Evolutionary conservation across 2,113 vertebrate genomes (phyloP).

Genomic region (Tetraodon nigroviridis): DNA sequence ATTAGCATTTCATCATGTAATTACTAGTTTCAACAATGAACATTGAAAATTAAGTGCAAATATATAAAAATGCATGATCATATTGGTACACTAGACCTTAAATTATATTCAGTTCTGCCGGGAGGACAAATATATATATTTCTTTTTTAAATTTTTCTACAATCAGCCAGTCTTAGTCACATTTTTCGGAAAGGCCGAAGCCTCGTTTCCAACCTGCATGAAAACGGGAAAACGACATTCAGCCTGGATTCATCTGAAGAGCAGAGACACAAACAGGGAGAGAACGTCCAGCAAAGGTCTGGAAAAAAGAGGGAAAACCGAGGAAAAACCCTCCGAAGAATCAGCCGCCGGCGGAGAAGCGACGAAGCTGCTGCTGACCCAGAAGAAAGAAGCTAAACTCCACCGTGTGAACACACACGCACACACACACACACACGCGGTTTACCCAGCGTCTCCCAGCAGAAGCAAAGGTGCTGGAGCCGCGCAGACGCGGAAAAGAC

Average conservation of each 20-base stretch:
- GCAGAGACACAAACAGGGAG: conserved; percentile 32
- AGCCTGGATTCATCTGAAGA: conserved; percentile 36
- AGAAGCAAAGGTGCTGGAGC: no score
- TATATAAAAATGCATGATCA: conserved; percentile 45
- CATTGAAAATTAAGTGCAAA: conserved; percentile 57
- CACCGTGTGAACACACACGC: no score
- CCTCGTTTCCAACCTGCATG: conserved; percentile 30
- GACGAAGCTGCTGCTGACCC: no score
- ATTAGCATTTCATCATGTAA: conserved; percentile 40
- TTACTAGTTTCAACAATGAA: conserved; percentile 42
- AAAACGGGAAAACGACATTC: conserved; percentile 41
- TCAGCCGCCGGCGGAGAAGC: no score
- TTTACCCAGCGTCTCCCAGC: no score
- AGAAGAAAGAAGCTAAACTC: no score
- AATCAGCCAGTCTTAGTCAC: conserved; percentile 66
- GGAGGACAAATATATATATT: conserved; percentile 34
- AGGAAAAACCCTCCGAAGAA: not conserved
- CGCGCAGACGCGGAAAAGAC: no score
- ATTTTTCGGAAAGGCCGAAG: conserved; percentile 59
- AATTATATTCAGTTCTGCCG: conserved; percentile 42
- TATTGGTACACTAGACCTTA: conserved; percentile 28
- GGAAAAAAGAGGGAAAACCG: conserved; percentile 4
- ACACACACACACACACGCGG: no score
- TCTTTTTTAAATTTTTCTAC: conserved; percentile 29
- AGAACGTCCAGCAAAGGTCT: conserved; percentile 6